Evolutionary conservation across 2,113 vertebrate species (phyloP), one percentile per base, ranked within the genome.

Genomic region (Zeus faber): DNA sequence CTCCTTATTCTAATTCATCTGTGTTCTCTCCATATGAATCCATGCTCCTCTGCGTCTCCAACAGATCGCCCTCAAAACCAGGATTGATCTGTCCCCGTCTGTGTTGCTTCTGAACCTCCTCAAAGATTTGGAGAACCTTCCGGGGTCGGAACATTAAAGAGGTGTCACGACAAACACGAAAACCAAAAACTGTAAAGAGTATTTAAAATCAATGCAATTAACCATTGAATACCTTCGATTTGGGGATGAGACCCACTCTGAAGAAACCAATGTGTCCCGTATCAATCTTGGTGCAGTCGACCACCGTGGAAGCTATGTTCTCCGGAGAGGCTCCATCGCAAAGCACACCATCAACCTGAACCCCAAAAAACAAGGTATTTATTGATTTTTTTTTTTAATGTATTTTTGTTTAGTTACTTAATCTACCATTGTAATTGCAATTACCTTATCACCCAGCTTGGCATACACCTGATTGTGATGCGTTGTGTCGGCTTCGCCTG

Each of bases 391-490:
- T 4, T 4, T 37, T 37, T 14, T 14, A 14, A 4, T 37, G 8
- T 13, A 33, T 33, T 13, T 2, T 33, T 2, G 13, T 33, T 7
- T 7, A 33, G 29, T 33, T 33, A 2, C 8, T 10, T 33, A 10
- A 33, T 13, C 13, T 33, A 33, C 13, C 29, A 7, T 33, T 33
- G 13, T 33, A 7, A 33, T 14, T 33, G 6, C 20, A 3, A 25
- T 78, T 77, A 96, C 94, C 88, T 94, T 91, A 22, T 94, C 67
- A 24, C 92, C 92, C 37, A 96, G 83, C 66, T 94, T 95, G 67
- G 94, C 92, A 2, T 90, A 92, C 50, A 96, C 93, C 31, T 96
- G 94, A 68, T 96, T 95, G 85, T 96, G 94, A 69, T 94, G 93
- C 2, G 94, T 96, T 0, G 94, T 96, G 72, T 96, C 94, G 14